Base-by-base conservation (phyloP, 2,797 vertebrate species). In the Tarsius wallacei region DNA sequence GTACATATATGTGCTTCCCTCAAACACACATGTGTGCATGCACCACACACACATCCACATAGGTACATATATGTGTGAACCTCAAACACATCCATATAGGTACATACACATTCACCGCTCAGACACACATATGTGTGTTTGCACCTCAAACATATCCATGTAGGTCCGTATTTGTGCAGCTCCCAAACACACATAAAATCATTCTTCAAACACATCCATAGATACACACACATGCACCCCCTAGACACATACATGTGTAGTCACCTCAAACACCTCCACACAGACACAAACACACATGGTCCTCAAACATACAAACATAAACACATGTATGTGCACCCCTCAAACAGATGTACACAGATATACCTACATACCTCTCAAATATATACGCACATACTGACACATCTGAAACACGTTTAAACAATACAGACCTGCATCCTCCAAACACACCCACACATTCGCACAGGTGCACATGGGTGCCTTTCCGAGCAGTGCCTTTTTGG, bases 361-460 rank as follows among this genome's bases (percentile, higher is more conserved):
- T 7, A 53, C 55, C 16, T 33, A 24, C 2, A 6, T 33, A 61
- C 21, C 1, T 13, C 55, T 26, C 57, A 93, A 68, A 59, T n/a
- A 61, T 7, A 55, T 5, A 1, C 28, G 77, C 21, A 49, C 9
- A 24, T 16, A 59, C 28, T 24, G 21, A 24, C 16, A 3, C 14
- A 17, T 61, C 73, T 80, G 14, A 53, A 47, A 57, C 26, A 42
- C 17, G 11, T 24, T 16, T 31, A 47, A 9, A 7, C 36, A 49
- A 28, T 28, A 42, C 24, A 64, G 21, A 33, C 2, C 21, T 15
- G 71, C 42, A 74, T 21, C 26, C 55, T 26, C 81, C 55, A 84
- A 11, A 57, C 16, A n/a, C n/a, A 9, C 21, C 15, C 8, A 42
- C 13, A 22, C 4, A 21, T 0, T 0, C 10, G 15, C 2, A 82